Base-by-base conservation (phyloP, 2,113 vertebrate species). In the Danionella cerebrum region DNA sequence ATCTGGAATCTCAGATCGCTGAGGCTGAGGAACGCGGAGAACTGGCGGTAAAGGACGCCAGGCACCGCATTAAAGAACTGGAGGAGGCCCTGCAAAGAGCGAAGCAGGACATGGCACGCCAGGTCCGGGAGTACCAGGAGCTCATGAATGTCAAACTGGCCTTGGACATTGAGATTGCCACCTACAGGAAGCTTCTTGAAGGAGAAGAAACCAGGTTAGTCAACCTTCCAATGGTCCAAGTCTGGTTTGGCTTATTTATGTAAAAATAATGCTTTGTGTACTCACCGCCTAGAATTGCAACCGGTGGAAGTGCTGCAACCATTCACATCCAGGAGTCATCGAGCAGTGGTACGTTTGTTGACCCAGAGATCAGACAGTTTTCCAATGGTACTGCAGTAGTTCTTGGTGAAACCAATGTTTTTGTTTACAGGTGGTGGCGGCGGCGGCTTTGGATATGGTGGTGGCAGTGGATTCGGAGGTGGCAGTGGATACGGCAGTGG, bases 111-210 rank as follows among this genome's bases (percentile, higher is more conserved):
- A 89, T 98, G 90, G 86, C 90, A 4, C 80, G 85, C 42, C 91
- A 95, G 78, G 75, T 94, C 41, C 84, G 88, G 0, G 93, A 97
- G 14, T 91, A 97, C 83, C 93, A 97, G 82, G 93, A 94, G 67
- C 90, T 98, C 1, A 90, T 92, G 91, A 94, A 90, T 0, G 62
- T 90, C 75, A 97, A 98, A 45, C 74, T 98, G 79, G 89, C 93
- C 31, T 84, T 98, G 83, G 95, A 96, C 63, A 86, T 98, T 1
- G 95, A 97, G 84, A 98, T 98, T 0, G 91, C 91, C 0, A 96
- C 95, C 64, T 97, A 98, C 82, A 89, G 68, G 55, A 92, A 93
- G 69, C 86, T 98, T n/a, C 89, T 98, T 83, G 94, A 98, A 62
- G 89, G 93, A 3, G 94, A 98, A 78, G 94, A 97, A 70, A 39